Evolutionary conservation across 2,113 vertebrate genomes (phyloP), one percentile per base, ranked within the genome.

Genomic region (Mellivora capensis): DNA sequence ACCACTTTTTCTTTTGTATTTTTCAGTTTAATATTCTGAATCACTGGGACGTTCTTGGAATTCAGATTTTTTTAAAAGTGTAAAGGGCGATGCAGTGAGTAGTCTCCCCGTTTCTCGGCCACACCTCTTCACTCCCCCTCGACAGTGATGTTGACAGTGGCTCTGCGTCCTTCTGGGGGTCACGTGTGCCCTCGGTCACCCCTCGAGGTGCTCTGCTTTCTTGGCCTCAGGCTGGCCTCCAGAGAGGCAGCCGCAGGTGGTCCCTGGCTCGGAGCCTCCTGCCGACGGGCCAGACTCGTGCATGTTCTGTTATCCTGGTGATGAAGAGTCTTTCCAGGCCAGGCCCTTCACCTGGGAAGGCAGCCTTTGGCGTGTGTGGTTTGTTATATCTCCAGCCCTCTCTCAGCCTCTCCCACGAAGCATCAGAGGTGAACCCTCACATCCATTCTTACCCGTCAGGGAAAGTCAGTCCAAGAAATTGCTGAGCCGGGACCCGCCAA

Each of bases 1-100:
- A 27, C 18, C 74, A 6, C 42, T 88, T 94, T 93, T 57, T 76
- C 62, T n/a, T 74, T 76, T 64, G 44, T 20, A 37, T 47, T 74
- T 97, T 90, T 74, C 62, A 84, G 1, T 94, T 71, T 61, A 64
- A 17, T 82, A 59, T 81, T 95, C 76, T 79, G 7, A 84, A 17
- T 74, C 15, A 3, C 3, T 52, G 61, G 23, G 61, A 17, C 25
- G 15, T 47, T 54, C 83, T 44, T 37, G 57, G 71, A 81, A n/a
- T 87, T 94, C 25, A 90, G 25, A 18, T 84, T 83, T 91, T 61
- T 61, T 69, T n/a, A 54, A 15, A 39, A 47, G 23, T 64, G 4
- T 62, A 7, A 39, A 57, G 85, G 34, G 20, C 52, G 76, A 31
- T 11, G 2, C 25, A 39, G 20, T 14, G 8, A 85, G 31, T 14